Evolutionary conservation across 2,113 vertebrate species (phyloP), one percentile per base, ranked within the genome.

Genomic region (Chionis minor): DNA sequence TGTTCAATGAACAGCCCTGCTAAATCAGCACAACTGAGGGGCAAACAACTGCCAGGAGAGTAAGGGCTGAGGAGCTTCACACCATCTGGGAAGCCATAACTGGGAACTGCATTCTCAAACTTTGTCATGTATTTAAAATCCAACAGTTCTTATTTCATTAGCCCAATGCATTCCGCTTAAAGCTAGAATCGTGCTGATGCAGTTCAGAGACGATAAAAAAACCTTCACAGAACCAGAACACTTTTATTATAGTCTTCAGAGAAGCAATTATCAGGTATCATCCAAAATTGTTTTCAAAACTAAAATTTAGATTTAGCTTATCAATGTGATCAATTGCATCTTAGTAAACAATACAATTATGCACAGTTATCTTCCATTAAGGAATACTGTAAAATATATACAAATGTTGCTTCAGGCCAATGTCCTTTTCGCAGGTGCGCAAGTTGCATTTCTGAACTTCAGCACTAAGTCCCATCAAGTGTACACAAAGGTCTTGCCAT

Each of bases 301-400:
- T 92, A 89, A 67, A 86, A 86, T 49, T 91, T 93, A 94, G 80
- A 84, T 96, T 94, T 87, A 90, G 69, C 74, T 93, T 94, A 80
- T 89, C 75, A 93, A 66, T 95, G 90, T 78, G 85, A 94, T 88
- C 92, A 70, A 84, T 70, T 73, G 88, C 51, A 88, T 88, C 56
- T 97, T 74, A 96, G 94, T 96, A 97, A 92, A 98, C 72, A 96
- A 77, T 73, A 94, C 63, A 89, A n/a, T 58, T 96, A 88, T 78
- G 90, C 80, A 94, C 67, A 95, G 63, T 70, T 93, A 83, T 92
- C 70, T 94, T 95, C 75, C 75, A 78, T 93, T 75, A 96, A 94
- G 96, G 97, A 98, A 96, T 96, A 96, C 47, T 93, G 84, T 79
- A 97, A 91, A 97, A 95, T 97, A 98, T 96, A 81, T 93, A 98